Conservation (phyloP, 2,888 invertebrate species). For the Hetaerina titia region DNA sequence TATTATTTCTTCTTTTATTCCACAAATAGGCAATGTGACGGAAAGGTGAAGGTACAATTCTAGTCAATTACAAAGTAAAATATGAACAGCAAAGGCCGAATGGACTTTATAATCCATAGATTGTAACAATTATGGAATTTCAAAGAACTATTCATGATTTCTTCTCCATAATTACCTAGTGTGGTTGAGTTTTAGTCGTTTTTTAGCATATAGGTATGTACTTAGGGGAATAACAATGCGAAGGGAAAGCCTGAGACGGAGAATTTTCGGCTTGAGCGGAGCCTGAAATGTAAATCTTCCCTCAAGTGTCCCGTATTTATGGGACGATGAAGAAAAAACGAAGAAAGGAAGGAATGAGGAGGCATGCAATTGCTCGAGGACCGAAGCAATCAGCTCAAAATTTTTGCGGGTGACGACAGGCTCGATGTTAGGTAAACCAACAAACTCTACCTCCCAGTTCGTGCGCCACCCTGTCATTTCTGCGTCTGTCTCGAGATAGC, state of each 20-base stretch:
- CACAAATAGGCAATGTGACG: too few species aligned
- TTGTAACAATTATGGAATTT: too few species aligned
- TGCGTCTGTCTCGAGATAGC: slow-evolving; percentile 45
- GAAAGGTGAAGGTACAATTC: too few species aligned
- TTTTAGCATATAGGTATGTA: background rate
- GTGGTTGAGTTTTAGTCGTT: background rate
- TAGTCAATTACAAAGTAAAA: too few species aligned
- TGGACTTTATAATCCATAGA: too few species aligned
- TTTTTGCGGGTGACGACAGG: slow-evolving; percentile 33
- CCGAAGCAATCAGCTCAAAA: slow-evolving; percentile 26
- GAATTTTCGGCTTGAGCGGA: too few species aligned
- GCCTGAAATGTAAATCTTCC: too few species aligned
- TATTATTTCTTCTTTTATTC: too few species aligned
- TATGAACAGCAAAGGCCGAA: too few species aligned
- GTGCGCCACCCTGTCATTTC: slow-evolving; percentile 42
- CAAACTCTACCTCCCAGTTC: background rate
- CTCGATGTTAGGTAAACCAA: slow-evolving; percentile 12
- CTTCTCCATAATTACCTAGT: background rate
- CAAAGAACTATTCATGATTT: too few species aligned
- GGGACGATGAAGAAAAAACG: background rate
- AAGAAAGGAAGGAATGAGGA: background rate
- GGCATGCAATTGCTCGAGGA: background rate
- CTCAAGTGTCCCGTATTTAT: background rate
- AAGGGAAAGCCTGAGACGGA: too few species aligned
- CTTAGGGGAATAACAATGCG: background rate